phyloP scores from a whole-genome alignment of 2,113 vertebrate species.

The Galeopterus variegatus region DNA sequence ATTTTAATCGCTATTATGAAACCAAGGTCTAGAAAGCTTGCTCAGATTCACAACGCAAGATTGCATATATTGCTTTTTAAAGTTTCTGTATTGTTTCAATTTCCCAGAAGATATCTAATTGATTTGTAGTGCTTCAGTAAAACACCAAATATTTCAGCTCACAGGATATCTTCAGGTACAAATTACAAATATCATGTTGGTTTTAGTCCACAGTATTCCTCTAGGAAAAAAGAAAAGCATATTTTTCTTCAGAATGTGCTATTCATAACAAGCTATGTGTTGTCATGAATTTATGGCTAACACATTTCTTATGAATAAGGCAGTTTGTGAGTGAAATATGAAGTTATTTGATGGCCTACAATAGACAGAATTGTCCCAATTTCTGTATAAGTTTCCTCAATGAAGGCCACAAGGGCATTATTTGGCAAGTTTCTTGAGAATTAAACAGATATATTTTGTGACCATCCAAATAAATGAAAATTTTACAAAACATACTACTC shows the following conservation, averaged over 20 bases:
- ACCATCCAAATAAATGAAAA: neutral
- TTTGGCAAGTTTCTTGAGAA: neutral
- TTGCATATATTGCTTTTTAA: neutral
- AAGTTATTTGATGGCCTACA: neutral
- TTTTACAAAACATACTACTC: neutral
- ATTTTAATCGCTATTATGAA: conserved; percentile 20
- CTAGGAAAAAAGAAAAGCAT: neutral
- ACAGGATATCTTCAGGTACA: neutral
- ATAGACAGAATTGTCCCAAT: neutral
- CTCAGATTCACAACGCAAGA: neutral
- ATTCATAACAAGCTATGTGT: neutral
- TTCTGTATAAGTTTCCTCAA: neutral
- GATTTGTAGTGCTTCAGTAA: neutral
- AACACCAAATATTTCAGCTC: conserved; percentile 16
- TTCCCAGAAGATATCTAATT: conserved; percentile 6
- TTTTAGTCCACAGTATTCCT: neutral
- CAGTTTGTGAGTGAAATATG: neutral
- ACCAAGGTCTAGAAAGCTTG: neutral
- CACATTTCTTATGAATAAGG: neutral
- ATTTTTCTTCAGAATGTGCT: neutral
- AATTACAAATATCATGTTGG: neutral
- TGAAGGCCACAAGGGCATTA: neutral
- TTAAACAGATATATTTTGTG: neutral
- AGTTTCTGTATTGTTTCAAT: neutral
- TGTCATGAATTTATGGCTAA: neutral